Evolutionary conservation across 92 coral and sea anemone genomes (phyloP), one percentile per base, ranked within the genome.

Genomic region (Parazoanthus darwini): DNA sequence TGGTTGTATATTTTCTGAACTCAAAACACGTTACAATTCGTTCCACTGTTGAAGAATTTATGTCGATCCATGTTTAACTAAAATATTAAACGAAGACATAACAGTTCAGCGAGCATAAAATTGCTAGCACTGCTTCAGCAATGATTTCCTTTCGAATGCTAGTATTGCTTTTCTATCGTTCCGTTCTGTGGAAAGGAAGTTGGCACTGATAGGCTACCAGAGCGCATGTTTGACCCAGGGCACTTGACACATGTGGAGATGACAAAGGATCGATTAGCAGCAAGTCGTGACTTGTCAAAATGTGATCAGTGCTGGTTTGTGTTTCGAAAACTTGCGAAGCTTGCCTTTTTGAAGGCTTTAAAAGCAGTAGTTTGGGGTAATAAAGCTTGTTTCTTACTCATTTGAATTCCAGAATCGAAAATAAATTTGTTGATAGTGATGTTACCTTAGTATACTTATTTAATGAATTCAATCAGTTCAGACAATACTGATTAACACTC

Each of bases 211-310:
- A 29, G 85, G 44, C 63, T 42, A 46, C 35, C 71, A 51, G 38
- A 56, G 85, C 85, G 71, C 71, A 33, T 72, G 46, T 80, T 80
- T 80, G 72, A 80, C 85, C 85, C 48, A 80, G 35, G 85, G 71
- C 85, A 80, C 71, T 54, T n/a, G 37, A 58, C 83, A 79, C 42
- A 79, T 79, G 83, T 26, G 6, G 83, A 25, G n/a, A 79, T 48
- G 38, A 48, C 70, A 54, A 80, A 51, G 25, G 46, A 58, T 56
- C 71, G 25, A 54, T 79, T 67, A 79, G 23, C 9, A 14, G 59
- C 59, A 54, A 48, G 59, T 58, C 85, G 48, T 8, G 11, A 56
- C 85, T 35, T 54, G 71, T 56, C 72, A 36, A 54, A 5, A 80
- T 38, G 46, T 74, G 10, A 29, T 54, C 59, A 58, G 16, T 11